phyloP scores from a whole-genome alignment of 2,888 invertebrate genomes.

The Arrhopalites spinosus region DNA sequence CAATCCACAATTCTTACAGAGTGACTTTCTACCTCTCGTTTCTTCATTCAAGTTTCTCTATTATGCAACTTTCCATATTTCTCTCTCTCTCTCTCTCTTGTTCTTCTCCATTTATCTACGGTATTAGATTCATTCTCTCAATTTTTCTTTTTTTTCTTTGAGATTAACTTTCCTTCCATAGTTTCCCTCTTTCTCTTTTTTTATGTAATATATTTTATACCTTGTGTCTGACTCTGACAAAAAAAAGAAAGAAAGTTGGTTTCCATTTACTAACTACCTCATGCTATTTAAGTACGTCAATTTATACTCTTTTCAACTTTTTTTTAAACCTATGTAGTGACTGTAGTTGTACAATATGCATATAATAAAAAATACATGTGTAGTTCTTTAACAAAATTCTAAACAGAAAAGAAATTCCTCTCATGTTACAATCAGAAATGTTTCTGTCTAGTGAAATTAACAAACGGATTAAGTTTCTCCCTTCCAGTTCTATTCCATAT shows the following conservation, averaged over 20 bases:
- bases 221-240: not conserved
- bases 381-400: too few species aligned
- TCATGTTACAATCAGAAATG: too few species aligned
- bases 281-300: not conserved
- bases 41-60: not conserved
- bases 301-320: not conserved
- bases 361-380: too few species aligned
- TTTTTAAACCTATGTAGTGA: too few species aligned
- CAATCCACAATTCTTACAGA: constrained; percentile 1
- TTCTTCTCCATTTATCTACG: not conserved
- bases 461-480: too few species aligned
- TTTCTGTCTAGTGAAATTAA: too few species aligned
- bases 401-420: too few species aligned
- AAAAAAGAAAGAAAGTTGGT: not conserved
- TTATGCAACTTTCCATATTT: not conserved
- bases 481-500: too few species aligned
- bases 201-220: not conserved
- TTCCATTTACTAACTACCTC: not conserved
- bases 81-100: not conserved
- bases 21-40: not conserved
- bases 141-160: not conserved
- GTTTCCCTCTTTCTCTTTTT: not conserved
- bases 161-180: not conserved
- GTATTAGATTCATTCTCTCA: not conserved
- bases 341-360: too few species aligned